Evolutionary conservation across 2,888 invertebrate genomes (phyloP).

Genomic region (Drosophila macrothrix): DNA sequence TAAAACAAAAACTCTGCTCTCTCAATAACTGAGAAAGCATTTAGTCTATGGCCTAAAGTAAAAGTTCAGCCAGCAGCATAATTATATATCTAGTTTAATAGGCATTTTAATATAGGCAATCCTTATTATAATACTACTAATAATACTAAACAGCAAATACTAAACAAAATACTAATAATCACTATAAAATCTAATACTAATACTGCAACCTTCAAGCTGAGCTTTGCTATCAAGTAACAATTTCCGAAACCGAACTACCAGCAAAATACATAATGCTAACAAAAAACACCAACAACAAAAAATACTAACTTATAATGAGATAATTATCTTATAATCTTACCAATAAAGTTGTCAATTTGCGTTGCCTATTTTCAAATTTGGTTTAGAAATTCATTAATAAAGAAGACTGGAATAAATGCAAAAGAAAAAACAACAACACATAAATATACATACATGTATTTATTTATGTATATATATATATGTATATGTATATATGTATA

Average conservation of each 20-base stretch:
- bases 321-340: constrained; percentile 38
- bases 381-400: constrained; percentile 63
- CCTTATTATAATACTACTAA: constrained; percentile 53
- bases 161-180: constrained; percentile 45
- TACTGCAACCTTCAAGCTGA: constrained; percentile 64
- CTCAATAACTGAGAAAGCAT: constrained; percentile 27
- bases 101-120: constrained; percentile 53
- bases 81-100: constrained; percentile 53
- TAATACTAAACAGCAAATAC: constrained; percentile 34
- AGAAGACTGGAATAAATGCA: constrained; percentile 73
- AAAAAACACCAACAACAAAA: constrained; percentile 13
- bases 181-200: constrained; percentile 57
- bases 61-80: constrained; percentile 56
- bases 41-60: constrained; percentile 53
- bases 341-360: constrained; percentile 59
- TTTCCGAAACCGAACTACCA: constrained; percentile 49
- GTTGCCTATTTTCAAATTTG: constrained; percentile 55
- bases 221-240: constrained; percentile 62
- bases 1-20: constrained; percentile 28
- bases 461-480: constrained; percentile 42
- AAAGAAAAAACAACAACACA: constrained; percentile 50
- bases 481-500: constrained; percentile 38
- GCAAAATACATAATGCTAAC: constrained; percentile 18
- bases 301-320: constrained; percentile 29
- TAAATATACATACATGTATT: constrained; percentile 37